Conservation (phyloP, 2,797 vertebrate species). For the Mormyrops attenuatus region DNA sequence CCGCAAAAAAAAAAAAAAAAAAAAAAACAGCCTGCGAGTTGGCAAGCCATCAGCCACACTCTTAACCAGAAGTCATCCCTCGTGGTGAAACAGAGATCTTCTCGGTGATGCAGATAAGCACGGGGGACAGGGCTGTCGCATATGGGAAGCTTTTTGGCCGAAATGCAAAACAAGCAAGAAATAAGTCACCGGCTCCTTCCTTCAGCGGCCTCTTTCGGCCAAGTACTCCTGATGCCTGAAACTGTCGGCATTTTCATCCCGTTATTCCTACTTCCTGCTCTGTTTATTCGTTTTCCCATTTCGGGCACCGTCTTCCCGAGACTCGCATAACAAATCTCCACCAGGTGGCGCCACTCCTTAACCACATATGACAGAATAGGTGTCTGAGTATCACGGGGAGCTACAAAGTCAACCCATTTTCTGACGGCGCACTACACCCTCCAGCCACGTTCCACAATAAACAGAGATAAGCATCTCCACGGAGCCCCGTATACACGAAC, state of each 20-base stretch:
- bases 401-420: slow-evolving; percentile 26
- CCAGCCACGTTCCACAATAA: background rate
- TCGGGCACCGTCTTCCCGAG: slow-evolving; percentile 34
- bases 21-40: slow-evolving; percentile 46
- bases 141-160: slow-evolving; percentile 37
- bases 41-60: slow-evolving; percentile 38
- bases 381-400: slow-evolving; percentile 17
- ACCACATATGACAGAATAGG: background rate
- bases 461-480: background rate
- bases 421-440: slow-evolving; percentile 19
- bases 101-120: slow-evolving; percentile 52
- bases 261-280: slow-evolving; percentile 28
- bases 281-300: slow-evolving; percentile 44
- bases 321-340: background rate
- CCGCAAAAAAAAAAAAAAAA: slow-evolving; percentile 18
- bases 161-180: slow-evolving; percentile 13
- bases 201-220: background rate
- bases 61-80: slow-evolving; percentile 39
- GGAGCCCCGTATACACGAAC: background rate
- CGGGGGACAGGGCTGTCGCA: slow-evolving; percentile 40
- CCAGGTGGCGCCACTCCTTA: background rate
- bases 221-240: slow-evolving; percentile 19
- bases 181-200: background rate
- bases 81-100: slow-evolving; percentile 49
- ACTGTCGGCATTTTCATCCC: slow-evolving; percentile 41